phyloP scores from a whole-genome alignment of 2,888 invertebrate genomes.

The Tyria jacobaeae region DNA sequence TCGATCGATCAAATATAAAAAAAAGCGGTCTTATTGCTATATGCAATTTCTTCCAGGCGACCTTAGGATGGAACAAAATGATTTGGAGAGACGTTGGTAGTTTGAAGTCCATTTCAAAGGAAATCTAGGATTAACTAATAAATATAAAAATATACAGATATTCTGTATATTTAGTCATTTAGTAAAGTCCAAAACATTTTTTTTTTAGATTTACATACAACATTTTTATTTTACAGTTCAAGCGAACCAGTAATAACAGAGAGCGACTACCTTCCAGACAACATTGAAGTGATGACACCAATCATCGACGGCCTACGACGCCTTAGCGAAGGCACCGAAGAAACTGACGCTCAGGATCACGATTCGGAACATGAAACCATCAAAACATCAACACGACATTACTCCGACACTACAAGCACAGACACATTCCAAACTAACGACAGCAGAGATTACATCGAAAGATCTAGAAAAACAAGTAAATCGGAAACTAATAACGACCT shows the following conservation, averaged over 20 bases:
- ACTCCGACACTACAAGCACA: conserved; percentile 62
- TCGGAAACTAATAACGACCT: conserved; percentile 70
- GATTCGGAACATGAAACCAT: conserved; percentile 51
- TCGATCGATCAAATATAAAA: too few relatives aligned
- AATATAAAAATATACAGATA: too few relatives aligned
- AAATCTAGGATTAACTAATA: too few relatives aligned
- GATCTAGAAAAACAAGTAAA: conserved; percentile 72
- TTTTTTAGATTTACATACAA: neutral
- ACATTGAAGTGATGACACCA: conserved; percentile 82
- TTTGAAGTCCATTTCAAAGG: too few relatives aligned
- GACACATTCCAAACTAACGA: conserved; percentile 74
- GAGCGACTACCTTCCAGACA: conserved; percentile 80
- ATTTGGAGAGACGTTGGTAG: too few relatives aligned
- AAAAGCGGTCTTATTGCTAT: too few relatives aligned
- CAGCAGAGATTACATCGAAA: conserved; percentile 53
- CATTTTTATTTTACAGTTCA: conserved; percentile 60
- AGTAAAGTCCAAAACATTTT: too few relatives aligned
- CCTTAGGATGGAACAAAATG: too few relatives aligned
- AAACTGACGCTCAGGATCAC: conserved; percentile 56
- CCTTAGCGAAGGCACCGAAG: conserved; percentile 62
- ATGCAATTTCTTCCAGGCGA: too few relatives aligned
- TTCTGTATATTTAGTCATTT: too few relatives aligned
- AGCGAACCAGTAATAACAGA: conserved; percentile 77
- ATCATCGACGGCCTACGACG: conserved; percentile 79
- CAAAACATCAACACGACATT: conserved; percentile 38